A percentile compares a stretch with the other conserved stretches of the same genome.
These are phyloP conservation scores for Phytoseiulus persimilis DNA, from an alignment of 2,888 invertebrate species.

Conservation along the genomic window DNA sequence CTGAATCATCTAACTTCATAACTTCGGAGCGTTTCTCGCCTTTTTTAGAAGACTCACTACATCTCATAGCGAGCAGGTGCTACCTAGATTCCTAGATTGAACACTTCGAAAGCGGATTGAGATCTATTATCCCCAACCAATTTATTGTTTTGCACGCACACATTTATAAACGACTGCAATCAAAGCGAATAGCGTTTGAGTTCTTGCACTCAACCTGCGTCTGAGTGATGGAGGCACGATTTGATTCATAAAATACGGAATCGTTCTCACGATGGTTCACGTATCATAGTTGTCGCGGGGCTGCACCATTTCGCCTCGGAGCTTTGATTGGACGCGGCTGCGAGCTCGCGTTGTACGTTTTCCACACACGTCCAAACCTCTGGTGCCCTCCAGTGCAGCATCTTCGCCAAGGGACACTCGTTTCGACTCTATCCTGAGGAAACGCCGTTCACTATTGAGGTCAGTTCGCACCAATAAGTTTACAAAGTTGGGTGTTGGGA, in stretches of 20 bases:
- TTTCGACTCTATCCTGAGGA: not conserved
- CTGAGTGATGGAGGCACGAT: not conserved
- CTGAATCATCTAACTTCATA: not conserved
- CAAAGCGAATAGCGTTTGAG: not conserved
- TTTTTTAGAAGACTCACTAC: not conserved
- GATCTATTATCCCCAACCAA: not conserved
- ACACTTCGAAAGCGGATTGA: not conserved
- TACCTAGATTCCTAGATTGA: not conserved
- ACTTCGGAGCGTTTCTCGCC: not conserved
- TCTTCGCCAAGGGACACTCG: not conserved
- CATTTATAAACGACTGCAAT: not conserved
- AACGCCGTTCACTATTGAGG: not conserved
- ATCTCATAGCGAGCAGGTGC: not conserved
- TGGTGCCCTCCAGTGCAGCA: not conserved
- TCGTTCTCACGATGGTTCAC: not conserved
- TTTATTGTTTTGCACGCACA: not conserved
- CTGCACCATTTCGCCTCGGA: not conserved
- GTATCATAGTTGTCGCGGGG: not conserved
- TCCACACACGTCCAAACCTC: not conserved
- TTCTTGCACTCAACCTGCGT: not conserved
- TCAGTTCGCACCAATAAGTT: not conserved
- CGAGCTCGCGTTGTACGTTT: not conserved
- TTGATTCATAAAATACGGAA: not conserved
- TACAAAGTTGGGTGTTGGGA: no score
- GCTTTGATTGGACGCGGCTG: not conserved